Conservation (phyloP, 2,888 invertebrate genomes). For the Drosophila limbata region DNA sequence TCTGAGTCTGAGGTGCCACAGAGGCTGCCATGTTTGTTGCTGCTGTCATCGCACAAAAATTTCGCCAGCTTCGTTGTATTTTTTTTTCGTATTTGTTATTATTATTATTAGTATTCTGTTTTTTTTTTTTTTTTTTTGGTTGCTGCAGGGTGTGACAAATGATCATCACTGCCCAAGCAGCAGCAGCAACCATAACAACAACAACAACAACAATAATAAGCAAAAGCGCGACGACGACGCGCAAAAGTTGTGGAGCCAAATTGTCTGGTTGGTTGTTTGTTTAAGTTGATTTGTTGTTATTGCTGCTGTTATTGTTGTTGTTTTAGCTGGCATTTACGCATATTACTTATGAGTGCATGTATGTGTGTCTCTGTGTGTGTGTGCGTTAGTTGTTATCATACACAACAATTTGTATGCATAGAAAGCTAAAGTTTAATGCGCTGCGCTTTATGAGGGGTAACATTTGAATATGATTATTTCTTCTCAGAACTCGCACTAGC, state of each 20-base stretch:
- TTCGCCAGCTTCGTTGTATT: constrained; percentile 58
- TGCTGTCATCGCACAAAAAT: constrained; percentile 80
- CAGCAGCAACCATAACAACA: constrained; percentile 27
- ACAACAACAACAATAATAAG: constrained; percentile 37
- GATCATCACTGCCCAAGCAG: constrained; percentile 53
- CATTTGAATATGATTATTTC: constrained; percentile 42
- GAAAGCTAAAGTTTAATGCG: constrained; percentile 55
- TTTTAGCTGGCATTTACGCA: constrained; percentile 49
- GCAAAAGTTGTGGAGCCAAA: constrained; percentile 77
- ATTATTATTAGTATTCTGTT: constrained; percentile 54
- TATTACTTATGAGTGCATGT: constrained; percentile 28
- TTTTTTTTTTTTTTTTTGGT: constrained; percentile 41
- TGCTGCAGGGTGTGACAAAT: constrained; percentile 77
- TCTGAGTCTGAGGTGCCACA: constrained; percentile 41
- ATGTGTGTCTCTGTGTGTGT: constrained; percentile 21
- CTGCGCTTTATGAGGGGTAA: constrained; percentile 36
- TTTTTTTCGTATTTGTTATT: constrained; percentile 59
- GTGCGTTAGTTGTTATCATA: constrained; percentile 38
- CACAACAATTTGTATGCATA: constrained; percentile 60
- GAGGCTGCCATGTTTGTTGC: constrained; percentile 49
- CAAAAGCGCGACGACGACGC: constrained; percentile 48
- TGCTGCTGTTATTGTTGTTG: constrained; percentile 40
- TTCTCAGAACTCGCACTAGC: constrained; percentile 48
- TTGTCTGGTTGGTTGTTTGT: constrained; percentile 78
- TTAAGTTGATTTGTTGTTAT: constrained; percentile 71